A percentile compares a stretch with the other conserved stretches of the same genome.
phyloP scores from a whole-genome alignment of 2,888 invertebrate species.

The Epirrita christyi region DNA sequence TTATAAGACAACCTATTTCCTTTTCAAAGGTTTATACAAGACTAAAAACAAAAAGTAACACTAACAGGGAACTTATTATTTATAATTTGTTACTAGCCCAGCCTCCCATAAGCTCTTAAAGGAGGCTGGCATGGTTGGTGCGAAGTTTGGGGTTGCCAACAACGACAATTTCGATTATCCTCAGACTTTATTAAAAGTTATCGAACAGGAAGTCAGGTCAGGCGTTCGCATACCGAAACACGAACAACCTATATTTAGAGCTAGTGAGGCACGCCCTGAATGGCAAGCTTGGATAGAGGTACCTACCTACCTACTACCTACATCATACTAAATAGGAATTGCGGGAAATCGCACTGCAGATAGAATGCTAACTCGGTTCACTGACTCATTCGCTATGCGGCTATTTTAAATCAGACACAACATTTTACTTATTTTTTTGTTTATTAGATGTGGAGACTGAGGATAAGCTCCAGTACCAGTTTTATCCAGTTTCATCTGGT shows the following conservation, averaged over 20 bases:
- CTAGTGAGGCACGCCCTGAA: constrained; percentile 55
- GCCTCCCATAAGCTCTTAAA: no score
- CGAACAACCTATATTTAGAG: constrained; percentile 64
- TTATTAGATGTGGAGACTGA: constrained; percentile 90
- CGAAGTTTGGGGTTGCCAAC: no score
- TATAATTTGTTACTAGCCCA: no score
- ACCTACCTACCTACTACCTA: constrained; percentile 21
- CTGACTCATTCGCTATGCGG: constrained; percentile 34
- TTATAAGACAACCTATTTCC: no score
- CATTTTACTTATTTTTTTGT: constrained; percentile 23
- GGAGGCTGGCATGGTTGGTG: no score
- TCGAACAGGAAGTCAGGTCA: not conserved
- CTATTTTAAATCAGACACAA: constrained; percentile 32
- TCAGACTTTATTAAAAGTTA: not conserved
- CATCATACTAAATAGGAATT: constrained; percentile 48
- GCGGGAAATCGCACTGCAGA: constrained; percentile 43
- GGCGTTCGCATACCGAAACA: constrained; percentile 58
- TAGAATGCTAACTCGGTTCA: constrained; percentile 45
- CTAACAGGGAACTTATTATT: no score
- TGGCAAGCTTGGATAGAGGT: constrained; percentile 42
- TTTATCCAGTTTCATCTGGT: constrained; percentile 89
- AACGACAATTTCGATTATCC: not conserved
- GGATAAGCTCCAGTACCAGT: constrained; percentile 93
- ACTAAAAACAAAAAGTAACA: no score
- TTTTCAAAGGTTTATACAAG: no score